Percentiles rank a stretch among this genome's conserved stretches.
Conservation (phyloP, 2,113 vertebrate genomes). For the Acrocephalus kingi region DNA sequence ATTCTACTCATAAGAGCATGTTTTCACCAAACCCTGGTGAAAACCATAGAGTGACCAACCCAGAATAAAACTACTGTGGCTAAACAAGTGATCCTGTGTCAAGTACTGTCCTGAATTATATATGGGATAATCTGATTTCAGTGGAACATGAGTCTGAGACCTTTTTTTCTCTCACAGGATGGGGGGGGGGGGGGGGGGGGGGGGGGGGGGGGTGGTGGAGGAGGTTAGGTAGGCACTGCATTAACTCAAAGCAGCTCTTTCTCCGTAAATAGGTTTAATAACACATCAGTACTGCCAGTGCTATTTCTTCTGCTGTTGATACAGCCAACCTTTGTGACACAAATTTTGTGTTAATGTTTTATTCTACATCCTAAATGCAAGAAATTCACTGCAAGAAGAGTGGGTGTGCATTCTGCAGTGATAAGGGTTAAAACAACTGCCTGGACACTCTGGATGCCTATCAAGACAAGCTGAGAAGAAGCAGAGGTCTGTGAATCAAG, state of each 20-base stretch:
- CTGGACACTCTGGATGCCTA: background rate
- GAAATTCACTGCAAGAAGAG: background rate
- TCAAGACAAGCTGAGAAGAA: conserved; percentile 15
- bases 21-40: background rate
- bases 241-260: background rate
- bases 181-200: rapidly evolving
- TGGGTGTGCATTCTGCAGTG: background rate
- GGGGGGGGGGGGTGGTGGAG: rapidly evolving
- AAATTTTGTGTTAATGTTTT: background rate
- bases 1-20: background rate
- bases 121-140: background rate
- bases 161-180: background rate
- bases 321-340: background rate
- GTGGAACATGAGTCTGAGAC: background rate
- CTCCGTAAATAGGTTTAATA: background rate
- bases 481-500: background rate
- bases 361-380: background rate
- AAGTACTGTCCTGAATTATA: background rate
- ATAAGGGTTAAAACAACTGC: background rate
- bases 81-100: background rate
- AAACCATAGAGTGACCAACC: background rate
- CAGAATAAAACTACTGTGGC: background rate
- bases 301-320: background rate
- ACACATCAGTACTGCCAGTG: background rate
- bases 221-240: background rate